These are phyloP conservation scores for Sphaeridia pumilis DNA, from an alignment of 2,888 invertebrate species.

Conservation along the genomic window DNA sequence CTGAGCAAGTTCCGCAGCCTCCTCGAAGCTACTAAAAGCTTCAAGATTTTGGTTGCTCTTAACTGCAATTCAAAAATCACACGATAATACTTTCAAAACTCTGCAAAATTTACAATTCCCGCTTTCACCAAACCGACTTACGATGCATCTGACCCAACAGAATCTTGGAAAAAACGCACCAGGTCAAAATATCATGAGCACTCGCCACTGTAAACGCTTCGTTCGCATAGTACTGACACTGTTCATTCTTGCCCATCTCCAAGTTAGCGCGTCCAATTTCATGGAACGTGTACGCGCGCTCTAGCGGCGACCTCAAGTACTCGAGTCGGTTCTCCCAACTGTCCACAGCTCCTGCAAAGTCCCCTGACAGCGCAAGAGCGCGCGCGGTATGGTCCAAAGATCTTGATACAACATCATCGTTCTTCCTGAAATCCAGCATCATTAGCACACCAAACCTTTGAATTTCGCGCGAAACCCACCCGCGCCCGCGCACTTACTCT, in stretches of 20 bases:
- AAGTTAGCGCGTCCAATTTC: slow-evolving; percentile 13
- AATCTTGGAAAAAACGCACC: slow-evolving; percentile 1
- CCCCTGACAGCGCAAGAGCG: not conserved
- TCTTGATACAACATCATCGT: not conserved
- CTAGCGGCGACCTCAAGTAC: slow-evolving; percentile 3
- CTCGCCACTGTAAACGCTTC: not conserved
- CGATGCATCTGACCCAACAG: slow-evolving; percentile 6
- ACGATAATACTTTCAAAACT: no score
- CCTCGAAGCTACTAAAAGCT: not conserved
- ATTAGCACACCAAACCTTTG: not conserved
- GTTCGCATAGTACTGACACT: slow-evolving; percentile 8
- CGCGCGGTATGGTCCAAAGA: not conserved
- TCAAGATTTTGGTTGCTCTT: not conserved
- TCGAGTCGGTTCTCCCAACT: slow-evolving; percentile 3
- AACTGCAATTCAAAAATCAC: not conserved
- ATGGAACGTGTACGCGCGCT: slow-evolving; percentile 11
- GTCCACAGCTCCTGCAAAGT: slow-evolving; percentile 3
- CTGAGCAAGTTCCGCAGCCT: not conserved
- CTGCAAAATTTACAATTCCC: no score
- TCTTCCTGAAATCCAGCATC: not conserved
- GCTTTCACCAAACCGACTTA: no score
- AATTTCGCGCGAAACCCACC: no score
- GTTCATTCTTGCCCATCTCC: slow-evolving; percentile 7
- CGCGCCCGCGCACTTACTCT: not conserved
- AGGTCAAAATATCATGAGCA: not conserved